Conservation (phyloP, 2,113 vertebrate species). For the Syngnathus floridae region DNA sequence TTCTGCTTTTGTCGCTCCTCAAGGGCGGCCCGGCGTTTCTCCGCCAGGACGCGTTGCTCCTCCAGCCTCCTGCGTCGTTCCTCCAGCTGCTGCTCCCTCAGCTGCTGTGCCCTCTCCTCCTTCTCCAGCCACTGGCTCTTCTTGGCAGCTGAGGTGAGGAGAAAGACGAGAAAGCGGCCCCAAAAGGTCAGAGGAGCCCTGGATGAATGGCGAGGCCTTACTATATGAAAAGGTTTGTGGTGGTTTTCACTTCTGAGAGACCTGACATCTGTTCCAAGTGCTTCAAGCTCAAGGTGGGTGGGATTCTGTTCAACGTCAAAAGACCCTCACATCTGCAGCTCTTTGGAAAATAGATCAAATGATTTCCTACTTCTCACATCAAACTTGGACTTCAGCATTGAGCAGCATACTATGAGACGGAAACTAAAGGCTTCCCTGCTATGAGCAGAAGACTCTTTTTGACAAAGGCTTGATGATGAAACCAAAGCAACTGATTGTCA, state of each 20-base stretch:
- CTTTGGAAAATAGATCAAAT: slow-evolving; percentile 27
- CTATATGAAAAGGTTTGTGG: background rate
- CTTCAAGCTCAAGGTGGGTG: background rate
- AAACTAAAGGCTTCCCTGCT: slow-evolving; percentile 30
- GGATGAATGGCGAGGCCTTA: background rate
- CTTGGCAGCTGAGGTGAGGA: slow-evolving; percentile 76
- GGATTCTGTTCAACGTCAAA: slow-evolving; percentile 2
- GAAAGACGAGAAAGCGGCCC: background rate
- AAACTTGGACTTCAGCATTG: background rate
- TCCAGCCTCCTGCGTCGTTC: slow-evolving; percentile 84
- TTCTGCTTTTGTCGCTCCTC: slow-evolving; percentile 92
- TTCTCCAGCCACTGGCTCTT: slow-evolving; percentile 92
- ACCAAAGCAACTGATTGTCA: slow-evolving; percentile 42
- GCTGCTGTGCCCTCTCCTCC: slow-evolving; percentile 83
- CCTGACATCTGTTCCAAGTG: background rate
- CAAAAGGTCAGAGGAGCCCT: background rate
- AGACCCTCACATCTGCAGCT: slow-evolving; percentile 1
- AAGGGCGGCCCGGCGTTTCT: slow-evolving; percentile 79
- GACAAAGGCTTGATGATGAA: slow-evolving; percentile 17
- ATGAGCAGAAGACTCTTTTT: slow-evolving; percentile 12
- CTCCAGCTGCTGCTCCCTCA: slow-evolving; percentile 89
- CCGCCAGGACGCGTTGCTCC: slow-evolving; percentile 83
- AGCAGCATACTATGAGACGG: slow-evolving; percentile 41
- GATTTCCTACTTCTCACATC: slow-evolving; percentile 20
- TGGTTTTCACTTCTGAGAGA: background rate